A percentile compares a stretch with the other conserved stretches of the same genome.
Conservation (phyloP, 2,113 vertebrate species). For the Cyphomyrus plagiostoma region DNA sequence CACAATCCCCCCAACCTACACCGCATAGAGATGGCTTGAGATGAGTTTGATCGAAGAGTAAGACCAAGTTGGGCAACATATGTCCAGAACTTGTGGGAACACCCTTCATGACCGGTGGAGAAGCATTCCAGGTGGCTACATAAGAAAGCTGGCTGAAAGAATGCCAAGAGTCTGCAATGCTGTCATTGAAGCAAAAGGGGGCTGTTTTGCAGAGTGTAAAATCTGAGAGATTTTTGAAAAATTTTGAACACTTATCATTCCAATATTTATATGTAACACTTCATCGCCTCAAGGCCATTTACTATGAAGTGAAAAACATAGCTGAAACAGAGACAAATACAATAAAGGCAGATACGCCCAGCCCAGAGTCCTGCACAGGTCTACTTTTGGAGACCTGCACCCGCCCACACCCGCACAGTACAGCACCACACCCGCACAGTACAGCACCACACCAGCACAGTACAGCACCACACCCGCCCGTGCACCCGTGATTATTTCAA, state of each 20-base stretch:
- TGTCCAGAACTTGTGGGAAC: not conserved
- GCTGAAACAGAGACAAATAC: not conserved
- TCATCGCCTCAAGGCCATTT: not conserved
- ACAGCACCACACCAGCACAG: too few relatives aligned
- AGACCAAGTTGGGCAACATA: not conserved
- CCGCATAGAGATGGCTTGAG: not conserved
- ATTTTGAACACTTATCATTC: not conserved
- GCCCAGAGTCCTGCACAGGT: not conserved
- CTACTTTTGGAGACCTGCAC: too few relatives aligned
- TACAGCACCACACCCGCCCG: too few relatives aligned
- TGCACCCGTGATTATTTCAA: too few relatives aligned
- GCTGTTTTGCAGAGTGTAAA: not conserved
- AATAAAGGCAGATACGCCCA: not conserved
- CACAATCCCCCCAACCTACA: not conserved
- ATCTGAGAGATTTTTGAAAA: not conserved
- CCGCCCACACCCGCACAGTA: too few relatives aligned
- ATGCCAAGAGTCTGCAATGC: not conserved
- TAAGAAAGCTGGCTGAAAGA: not conserved
- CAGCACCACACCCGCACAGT: too few relatives aligned
- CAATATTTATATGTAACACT: not conserved
- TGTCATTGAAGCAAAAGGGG: not conserved
- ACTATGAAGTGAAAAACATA: not conserved
- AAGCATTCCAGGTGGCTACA: not conserved
- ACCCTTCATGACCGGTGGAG: not conserved
- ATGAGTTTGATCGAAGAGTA: not conserved